Conservation (phyloP, 2,113 vertebrate species). For the Labeo catla region DNA sequence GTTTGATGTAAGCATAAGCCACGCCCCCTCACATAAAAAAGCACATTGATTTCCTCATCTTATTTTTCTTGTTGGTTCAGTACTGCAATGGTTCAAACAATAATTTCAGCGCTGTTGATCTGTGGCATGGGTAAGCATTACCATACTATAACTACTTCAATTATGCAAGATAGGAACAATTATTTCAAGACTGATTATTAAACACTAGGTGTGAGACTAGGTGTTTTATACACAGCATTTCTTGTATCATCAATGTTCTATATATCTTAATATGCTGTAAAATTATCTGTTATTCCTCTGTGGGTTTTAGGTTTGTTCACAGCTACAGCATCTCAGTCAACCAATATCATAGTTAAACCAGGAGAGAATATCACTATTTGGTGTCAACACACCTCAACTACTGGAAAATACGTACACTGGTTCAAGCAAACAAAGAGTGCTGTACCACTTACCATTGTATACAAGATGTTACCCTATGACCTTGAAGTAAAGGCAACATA, state of each 20-base stretch:
- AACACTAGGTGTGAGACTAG: neutral
- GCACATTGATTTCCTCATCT: neutral
- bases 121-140: neutral
- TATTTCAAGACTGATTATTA: neutral
- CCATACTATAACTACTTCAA: neutral
- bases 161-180: neutral
- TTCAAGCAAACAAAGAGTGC: neutral
- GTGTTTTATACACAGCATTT: neutral
- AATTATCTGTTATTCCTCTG: neutral
- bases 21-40: constrained; percentile 17
- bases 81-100: neutral
- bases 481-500: neutral
- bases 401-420: neutral
- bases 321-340: neutral
- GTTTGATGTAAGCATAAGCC: neutral
- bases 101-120: neutral
- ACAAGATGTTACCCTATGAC: neutral
- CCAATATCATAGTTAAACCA: neutral
- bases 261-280: neutral
- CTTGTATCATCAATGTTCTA: neutral
- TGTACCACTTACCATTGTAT: neutral
- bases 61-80: neutral
- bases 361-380: neutral
- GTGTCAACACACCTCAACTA: neutral
- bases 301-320: neutral